Base-by-base conservation (phyloP, 2,888 invertebrate genomes). In the Melikaiella ostensackeni region DNA sequence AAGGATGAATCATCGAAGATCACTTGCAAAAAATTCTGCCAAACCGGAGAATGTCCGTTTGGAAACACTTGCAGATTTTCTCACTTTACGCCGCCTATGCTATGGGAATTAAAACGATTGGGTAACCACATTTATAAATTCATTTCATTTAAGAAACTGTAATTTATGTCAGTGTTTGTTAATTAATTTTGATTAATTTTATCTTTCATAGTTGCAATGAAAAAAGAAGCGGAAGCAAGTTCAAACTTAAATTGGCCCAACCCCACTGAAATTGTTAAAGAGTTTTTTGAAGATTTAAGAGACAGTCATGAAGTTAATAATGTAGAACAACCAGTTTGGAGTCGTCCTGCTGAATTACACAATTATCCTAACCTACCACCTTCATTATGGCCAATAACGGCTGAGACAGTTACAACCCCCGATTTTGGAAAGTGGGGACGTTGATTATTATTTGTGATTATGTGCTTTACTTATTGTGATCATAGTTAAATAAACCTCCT, bases 51-150 rank as follows among this genome's bases (percentile, higher is more conserved):
- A 46, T 96, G 96, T 84, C 92, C 93, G 19, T 96, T 95, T 92
- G 95, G 95, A 21, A 92, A 92, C 3, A 93, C 93, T 75, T 96
- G 96, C 86, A 93, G 94, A 85, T 95, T 93, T 87, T 94, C 95
- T 0, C 96, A 96, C 89, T 95, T 95, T 77, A 93, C 93, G 0
- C 92, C 91, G n/a, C 93, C 93, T 66, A 93, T 95, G 89, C 88
- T 96, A 21, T 92, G 93, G 88, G 92, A 93, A 86, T 89, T 94
- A 33, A 91, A 92, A 79, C 89, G 89, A 79, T 90, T 92, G 84
- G 92, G 94, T 94, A 91, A 81, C n/a, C 57, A 50, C 61, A 63
- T 11, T 63, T 16, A 42, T 66, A 13, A 42, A 50, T 64, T 64
- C 1, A 9, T n/a, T 21, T 21, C n/a, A 2, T n/a, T 19, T 50